Evolutionary conservation across 2,888 invertebrate genomes (phyloP).

Genomic region (Sarcophaga carnaria): DNA sequence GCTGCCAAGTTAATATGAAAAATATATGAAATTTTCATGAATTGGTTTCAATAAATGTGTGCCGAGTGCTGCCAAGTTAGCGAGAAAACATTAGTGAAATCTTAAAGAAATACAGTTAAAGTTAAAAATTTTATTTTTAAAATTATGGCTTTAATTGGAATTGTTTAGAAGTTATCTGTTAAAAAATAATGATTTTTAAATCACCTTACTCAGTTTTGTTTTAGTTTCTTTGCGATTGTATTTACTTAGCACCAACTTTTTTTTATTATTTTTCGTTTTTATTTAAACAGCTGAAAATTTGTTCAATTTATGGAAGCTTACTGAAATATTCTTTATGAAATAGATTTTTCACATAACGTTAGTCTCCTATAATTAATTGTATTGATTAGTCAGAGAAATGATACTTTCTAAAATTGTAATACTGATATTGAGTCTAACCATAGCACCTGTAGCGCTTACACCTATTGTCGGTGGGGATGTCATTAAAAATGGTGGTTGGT

Average conservation of each 20-base stretch:
- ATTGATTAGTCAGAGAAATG: conserved; percentile 37
- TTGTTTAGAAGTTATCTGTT: too few species aligned
- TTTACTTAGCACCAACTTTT: not conserved
- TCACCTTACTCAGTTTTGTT: not conserved
- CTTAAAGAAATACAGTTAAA: too few species aligned
- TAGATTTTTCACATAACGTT: not conserved
- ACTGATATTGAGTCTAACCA: conserved; percentile 63
- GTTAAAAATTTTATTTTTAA: too few species aligned
- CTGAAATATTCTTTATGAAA: not conserved
- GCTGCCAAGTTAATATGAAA: conserved; percentile 21
- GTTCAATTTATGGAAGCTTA: not conserved
- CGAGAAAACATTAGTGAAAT: not conserved
- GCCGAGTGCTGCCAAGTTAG: not conserved
- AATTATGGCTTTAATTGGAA: too few species aligned
- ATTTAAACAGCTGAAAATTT: conserved; percentile 56
- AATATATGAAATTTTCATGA: not conserved
- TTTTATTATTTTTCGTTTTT: not conserved
- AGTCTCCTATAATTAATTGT: conserved; percentile 25
- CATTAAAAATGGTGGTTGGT: conserved; percentile 73
- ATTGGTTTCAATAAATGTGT: too few species aligned
- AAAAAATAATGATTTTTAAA: too few species aligned
- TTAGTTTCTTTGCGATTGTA: not conserved
- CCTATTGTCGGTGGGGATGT: conserved; percentile 78
- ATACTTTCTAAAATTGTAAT: conserved; percentile 23
- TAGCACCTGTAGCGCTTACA: conserved; percentile 66